Evolutionary conservation across 53 echinoderm and acorn worm genomes (phyloP).

Genomic region (Astropecten irregularis): DNA sequence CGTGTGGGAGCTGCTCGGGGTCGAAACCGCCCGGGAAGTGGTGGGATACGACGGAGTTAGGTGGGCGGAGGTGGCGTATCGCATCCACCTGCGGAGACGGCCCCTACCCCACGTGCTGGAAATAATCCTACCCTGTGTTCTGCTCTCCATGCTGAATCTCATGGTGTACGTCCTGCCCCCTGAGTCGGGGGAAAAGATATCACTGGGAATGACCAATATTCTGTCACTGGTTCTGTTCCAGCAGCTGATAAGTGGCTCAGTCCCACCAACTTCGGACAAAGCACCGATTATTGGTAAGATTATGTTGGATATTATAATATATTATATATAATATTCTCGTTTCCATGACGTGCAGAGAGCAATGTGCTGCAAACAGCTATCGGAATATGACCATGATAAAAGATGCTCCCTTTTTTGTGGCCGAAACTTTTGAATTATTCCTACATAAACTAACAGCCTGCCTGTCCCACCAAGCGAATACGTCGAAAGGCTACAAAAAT

Average conservation of each 20-base stretch:
- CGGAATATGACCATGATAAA: no score
- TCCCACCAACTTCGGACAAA: conserved; percentile 39
- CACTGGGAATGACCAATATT: conserved; percentile 45
- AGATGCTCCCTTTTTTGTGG: no score
- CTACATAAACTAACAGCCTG: no score
- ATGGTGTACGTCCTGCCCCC: conserved; percentile 56
- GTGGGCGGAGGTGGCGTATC: neutral
- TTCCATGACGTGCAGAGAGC: no score
- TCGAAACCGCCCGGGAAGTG: neutral
- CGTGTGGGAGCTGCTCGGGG: conserved; percentile 5
- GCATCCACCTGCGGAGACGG: conserved; percentile 10
- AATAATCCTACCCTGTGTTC: conserved; percentile 40
- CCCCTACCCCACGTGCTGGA: conserved; percentile 30
- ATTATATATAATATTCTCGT: no score
- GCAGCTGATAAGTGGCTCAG: no score
- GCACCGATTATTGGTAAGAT: conserved; percentile 49
- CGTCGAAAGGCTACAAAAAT: no score
- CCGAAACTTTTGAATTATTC: no score
- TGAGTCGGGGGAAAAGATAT: conserved; percentile 62
- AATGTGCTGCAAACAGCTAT: no score
- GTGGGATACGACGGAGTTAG: neutral
- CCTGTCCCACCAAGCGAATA: no score
- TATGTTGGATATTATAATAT: neutral
- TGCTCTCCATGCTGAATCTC: conserved; percentile 44
- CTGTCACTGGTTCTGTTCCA: conserved; percentile 39